These are phyloP conservation scores for Coregonus sp. DNA, from an alignment of 2,797 vertebrate genomes.

Conservation along the genomic window DNA sequence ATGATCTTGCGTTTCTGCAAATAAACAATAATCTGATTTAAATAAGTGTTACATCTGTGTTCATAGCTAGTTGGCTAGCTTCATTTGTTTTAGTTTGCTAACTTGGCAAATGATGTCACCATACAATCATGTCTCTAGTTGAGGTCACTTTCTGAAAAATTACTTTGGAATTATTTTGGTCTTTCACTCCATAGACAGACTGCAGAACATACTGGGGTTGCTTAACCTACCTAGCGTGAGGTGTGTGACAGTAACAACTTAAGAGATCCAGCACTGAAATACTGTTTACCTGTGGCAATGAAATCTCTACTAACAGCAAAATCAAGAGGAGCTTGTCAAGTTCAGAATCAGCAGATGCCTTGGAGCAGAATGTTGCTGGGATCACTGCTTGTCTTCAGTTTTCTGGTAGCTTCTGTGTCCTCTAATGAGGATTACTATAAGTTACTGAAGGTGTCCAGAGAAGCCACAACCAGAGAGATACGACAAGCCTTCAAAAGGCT, in stretches of 20 bases:
- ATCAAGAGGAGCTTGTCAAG: background rate
- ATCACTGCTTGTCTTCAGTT: constrained; percentile 56
- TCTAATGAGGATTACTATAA: constrained; percentile 85
- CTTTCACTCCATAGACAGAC: background rate
- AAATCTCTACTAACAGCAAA: background rate
- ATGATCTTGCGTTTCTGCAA: too few species aligned
- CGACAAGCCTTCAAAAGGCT: constrained; percentile 95
- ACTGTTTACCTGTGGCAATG: background rate
- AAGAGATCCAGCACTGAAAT: background rate
- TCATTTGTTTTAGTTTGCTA: too few species aligned
- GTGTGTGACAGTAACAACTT: background rate
- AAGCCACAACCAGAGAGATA: constrained; percentile 90
- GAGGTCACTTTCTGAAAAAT: background rate
- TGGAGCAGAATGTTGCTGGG: background rate
- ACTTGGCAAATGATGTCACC: background rate
- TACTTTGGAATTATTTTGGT: background rate
- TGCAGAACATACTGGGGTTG: background rate
- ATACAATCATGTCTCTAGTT: background rate
- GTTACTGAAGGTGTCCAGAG: constrained; percentile 86
- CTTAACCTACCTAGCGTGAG: background rate
- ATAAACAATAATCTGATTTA: too few species aligned
- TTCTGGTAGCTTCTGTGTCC: constrained; percentile 64
- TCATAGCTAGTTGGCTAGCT: too few species aligned
- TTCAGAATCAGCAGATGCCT: background rate
- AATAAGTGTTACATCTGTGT: too few species aligned